phyloP scores from a whole-genome alignment of 2,888 invertebrate genomes.

The Arrhopalites spinosus region DNA sequence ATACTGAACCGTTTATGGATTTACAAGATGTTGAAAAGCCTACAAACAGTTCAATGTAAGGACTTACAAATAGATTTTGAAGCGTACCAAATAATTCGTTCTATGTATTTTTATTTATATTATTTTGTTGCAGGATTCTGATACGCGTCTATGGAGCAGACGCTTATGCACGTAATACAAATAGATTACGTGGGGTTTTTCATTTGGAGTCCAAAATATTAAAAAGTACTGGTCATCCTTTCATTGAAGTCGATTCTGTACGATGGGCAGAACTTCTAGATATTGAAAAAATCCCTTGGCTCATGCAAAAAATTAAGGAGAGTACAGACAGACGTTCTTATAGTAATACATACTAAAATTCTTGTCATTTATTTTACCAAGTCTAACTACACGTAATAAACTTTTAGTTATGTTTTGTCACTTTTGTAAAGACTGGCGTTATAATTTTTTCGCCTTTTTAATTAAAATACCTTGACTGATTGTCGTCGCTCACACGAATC shows the following conservation, averaged over 20 bases:
- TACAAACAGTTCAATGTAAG: slow-evolving; percentile 62
- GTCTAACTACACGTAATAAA: too few relatives aligned
- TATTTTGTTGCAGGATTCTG: slow-evolving; percentile 63
- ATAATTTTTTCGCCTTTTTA: too few relatives aligned
- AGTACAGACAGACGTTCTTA: background rate
- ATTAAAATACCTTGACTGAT: too few relatives aligned
- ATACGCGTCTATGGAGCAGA: slow-evolving; percentile 64
- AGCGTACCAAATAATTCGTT: background rate
- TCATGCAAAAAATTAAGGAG: slow-evolving; percentile 66
- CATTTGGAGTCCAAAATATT: slow-evolving; percentile 65
- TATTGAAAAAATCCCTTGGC: slow-evolving; percentile 63
- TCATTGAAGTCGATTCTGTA: slow-evolving; percentile 64
- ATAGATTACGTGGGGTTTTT: slow-evolving; percentile 64
- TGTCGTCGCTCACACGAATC: too few relatives aligned
- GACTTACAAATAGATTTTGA: background rate
- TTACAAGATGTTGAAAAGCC: slow-evolving; percentile 62
- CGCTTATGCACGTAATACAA: slow-evolving; percentile 67
- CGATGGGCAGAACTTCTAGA: slow-evolving; percentile 65
- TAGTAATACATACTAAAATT: background rate
- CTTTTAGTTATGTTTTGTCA: too few relatives aligned
- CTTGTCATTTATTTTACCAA: too few relatives aligned
- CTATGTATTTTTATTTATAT: background rate
- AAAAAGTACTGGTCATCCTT: slow-evolving; percentile 65
- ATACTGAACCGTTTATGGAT: slow-evolving; percentile 41
- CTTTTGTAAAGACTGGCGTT: too few relatives aligned